phyloP scores from a whole-genome alignment of 1,140 invertebrate genomes.

The Luehdorfia chinensis region DNA sequence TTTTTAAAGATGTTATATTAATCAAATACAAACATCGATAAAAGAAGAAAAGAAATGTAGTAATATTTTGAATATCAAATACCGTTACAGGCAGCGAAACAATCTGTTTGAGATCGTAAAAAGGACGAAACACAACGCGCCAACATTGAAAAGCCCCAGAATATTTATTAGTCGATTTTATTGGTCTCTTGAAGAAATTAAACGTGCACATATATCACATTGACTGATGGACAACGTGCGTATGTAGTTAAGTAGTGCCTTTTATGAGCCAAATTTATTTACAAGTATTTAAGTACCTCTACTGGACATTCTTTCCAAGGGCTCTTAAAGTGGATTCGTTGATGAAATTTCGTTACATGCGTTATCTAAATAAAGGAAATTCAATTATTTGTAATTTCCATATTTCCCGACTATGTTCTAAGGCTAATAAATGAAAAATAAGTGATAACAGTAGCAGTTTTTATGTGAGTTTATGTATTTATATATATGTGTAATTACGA shows the following conservation, averaged over 20 bases:
- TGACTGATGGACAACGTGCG: slow-evolving; percentile 26
- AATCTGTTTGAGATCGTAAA: slow-evolving; percentile 27
- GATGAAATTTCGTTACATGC: too few relatives aligned
- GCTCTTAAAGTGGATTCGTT: too few relatives aligned
- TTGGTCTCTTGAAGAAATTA: slow-evolving; percentile 36
- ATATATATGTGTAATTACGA: too few relatives aligned
- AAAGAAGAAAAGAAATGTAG: too few relatives aligned
- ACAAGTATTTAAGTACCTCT: slow-evolving; percentile 7
- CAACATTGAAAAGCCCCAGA: slow-evolving; percentile 27
- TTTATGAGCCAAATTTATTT: slow-evolving; percentile 8
- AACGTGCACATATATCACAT: slow-evolving; percentile 32
- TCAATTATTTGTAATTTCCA: too few relatives aligned
- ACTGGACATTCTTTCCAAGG: neutral
- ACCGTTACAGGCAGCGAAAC: slow-evolving; percentile 19
- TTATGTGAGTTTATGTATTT: too few relatives aligned
- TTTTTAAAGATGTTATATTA: too few relatives aligned
- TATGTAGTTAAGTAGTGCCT: slow-evolving; percentile 9
- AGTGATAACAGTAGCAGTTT: too few relatives aligned
- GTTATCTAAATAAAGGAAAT: too few relatives aligned
- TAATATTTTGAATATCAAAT: slow-evolving; percentile 1
- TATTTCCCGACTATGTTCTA: too few relatives aligned
- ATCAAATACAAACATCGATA: too few relatives aligned
- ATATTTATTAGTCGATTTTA: slow-evolving; percentile 41
- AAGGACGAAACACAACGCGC: slow-evolving; percentile 26
- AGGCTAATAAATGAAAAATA: too few relatives aligned